A percentile compares a stretch with the other conserved stretches of the same genome.
Conservation (phyloP, 2,113 vertebrate species). For the Perca flavescens region DNA sequence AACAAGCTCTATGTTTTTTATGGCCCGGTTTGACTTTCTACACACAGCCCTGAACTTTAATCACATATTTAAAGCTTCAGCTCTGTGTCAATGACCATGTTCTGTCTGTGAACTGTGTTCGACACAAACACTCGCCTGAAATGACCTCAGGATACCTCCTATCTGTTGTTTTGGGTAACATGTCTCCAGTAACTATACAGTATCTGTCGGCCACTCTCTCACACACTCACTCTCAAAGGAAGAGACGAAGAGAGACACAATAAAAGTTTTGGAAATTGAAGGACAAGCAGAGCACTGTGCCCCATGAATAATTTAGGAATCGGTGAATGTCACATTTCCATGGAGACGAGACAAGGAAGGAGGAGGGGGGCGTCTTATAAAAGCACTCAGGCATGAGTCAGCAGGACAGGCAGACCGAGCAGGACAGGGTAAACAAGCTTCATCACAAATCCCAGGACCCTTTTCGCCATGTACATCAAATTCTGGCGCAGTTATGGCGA, state of each 20-base stretch:
- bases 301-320: slow-evolving; percentile 44
- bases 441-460: background rate
- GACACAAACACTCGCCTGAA: slow-evolving; percentile 23
- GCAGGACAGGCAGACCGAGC: slow-evolving; percentile 24
- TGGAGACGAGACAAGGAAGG: slow-evolving; percentile 3
- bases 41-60: background rate
- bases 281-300: slow-evolving; percentile 64
- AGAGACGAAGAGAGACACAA: slow-evolving; percentile 2
- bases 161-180: slow-evolving; percentile 45
- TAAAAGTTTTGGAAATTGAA: slow-evolving; percentile 21
- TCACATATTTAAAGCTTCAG: background rate
- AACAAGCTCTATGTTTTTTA: background rate
- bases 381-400: slow-evolving; percentile 5
- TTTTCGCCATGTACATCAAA: slow-evolving; percentile 78
- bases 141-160: background rate
- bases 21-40: background rate
- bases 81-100: background rate
- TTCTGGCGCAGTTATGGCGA: slow-evolving; percentile 63
- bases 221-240: background rate
- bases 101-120: background rate
- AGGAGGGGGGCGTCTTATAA: slow-evolving; percentile 18
- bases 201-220: slow-evolving; percentile 2
- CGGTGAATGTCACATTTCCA: slow-evolving; percentile 51
- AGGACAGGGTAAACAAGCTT: slow-evolving; percentile 19
- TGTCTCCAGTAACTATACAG: background rate